phyloP scores from a whole-genome alignment of 1,140 invertebrate species.

The Drosophila hydei region DNA sequence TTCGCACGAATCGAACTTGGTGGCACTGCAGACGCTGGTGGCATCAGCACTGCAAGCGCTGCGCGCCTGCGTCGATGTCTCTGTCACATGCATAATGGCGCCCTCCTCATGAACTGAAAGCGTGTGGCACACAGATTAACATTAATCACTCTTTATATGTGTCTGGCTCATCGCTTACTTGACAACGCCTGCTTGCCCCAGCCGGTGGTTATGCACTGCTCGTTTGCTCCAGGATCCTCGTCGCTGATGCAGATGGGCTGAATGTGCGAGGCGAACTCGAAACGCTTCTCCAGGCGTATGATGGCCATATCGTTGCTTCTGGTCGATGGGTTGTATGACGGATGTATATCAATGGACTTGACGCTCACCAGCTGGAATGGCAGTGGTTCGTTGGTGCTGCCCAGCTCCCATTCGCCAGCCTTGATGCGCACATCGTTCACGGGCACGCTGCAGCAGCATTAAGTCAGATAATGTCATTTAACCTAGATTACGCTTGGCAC shows the following conservation, averaged over 20 bases:
- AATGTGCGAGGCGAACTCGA: slow-evolving; percentile 88
- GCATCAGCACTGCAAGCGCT: slow-evolving; percentile 67
- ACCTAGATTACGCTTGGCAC: slow-evolving; percentile 30
- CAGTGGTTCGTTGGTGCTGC: slow-evolving; percentile 90
- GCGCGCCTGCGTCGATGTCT: slow-evolving; percentile 85
- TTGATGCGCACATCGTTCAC: slow-evolving; percentile 89
- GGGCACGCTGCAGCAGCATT: slow-evolving; percentile 46
- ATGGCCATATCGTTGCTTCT: slow-evolving; percentile 90
- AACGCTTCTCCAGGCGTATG: slow-evolving; percentile 86
- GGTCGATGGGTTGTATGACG: slow-evolving; percentile 87
- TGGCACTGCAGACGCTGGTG: slow-evolving; percentile 84
- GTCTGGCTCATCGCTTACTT: slow-evolving; percentile 85
- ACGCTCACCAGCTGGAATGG: slow-evolving; percentile 91
- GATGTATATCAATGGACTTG: slow-evolving; percentile 88
- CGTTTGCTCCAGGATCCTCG: slow-evolving; percentile 82
- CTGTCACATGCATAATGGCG: slow-evolving; percentile 90
- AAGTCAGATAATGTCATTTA: neutral
- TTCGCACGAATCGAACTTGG: slow-evolving; percentile 86
- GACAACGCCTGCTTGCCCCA: slow-evolving; percentile 92
- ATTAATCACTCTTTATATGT: too few relatives aligned
- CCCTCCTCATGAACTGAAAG: slow-evolving; percentile 87
- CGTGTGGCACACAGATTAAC: neutral
- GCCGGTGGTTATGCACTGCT: slow-evolving; percentile 90
- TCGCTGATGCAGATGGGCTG: slow-evolving; percentile 89
- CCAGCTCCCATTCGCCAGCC: slow-evolving; percentile 94